Conservation (phyloP, 1,140 invertebrate genomes). For the Pygmarrhopalites habei region DNA sequence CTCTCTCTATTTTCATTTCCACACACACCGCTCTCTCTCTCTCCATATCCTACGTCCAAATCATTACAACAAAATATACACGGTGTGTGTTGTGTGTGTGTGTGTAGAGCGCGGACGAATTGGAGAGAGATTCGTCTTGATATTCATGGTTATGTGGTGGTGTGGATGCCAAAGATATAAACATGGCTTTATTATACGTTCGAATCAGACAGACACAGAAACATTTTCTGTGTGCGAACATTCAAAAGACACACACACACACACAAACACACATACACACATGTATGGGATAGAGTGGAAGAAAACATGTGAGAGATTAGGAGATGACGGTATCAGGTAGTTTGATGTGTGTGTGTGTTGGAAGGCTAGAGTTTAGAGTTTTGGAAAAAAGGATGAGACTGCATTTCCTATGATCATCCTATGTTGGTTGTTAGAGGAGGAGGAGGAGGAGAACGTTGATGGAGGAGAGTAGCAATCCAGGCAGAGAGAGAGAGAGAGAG, state of each 20-base stretch:
- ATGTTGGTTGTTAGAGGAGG: not conserved
- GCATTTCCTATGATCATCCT: constrained; percentile 12
- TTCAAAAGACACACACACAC: not conserved
- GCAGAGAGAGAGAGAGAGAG: too few relatives aligned
- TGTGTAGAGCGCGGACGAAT: not conserved
- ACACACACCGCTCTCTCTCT: too few relatives aligned
- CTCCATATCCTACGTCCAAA: too few relatives aligned
- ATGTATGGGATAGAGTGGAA: not conserved
- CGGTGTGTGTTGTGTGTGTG: too few relatives aligned
- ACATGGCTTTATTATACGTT: too few relatives aligned
- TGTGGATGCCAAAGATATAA: not conserved
- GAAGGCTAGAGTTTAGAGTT: constrained; percentile 5
- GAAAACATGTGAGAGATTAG: not conserved
- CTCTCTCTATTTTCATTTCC: too few relatives aligned
- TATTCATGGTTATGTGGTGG: not conserved
- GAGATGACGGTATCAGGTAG: not conserved
- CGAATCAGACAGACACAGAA: not conserved
- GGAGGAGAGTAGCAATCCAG: constrained; percentile 12
- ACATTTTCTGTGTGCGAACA: too few relatives aligned
- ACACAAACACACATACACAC: not conserved
- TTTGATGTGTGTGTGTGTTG: not conserved
- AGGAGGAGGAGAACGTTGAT: too few relatives aligned
- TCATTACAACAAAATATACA: too few relatives aligned
- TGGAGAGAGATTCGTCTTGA: not conserved
- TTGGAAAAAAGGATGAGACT: constrained; percentile 24